These are phyloP conservation scores for Daktulosphaira vitifoliae DNA, from an alignment of 1,140 invertebrate genomes.

Conservation along the genomic window DNA sequence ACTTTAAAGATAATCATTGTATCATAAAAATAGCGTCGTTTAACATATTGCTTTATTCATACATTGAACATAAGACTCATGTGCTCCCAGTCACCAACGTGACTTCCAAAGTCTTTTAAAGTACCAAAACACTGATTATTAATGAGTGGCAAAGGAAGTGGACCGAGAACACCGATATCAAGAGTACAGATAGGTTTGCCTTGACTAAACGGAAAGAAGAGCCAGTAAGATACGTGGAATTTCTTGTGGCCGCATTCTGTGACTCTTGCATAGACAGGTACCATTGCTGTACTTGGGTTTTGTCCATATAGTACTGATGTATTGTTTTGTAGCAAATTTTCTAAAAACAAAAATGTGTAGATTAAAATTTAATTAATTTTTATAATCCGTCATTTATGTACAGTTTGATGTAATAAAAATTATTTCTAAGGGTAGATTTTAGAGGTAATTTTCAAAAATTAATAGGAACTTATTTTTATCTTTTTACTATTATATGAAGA, in stretches of 20 bases:
- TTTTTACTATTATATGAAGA: no score
- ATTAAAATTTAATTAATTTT: no score
- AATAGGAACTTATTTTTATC: neutral
- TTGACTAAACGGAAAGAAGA: slow-evolving; percentile 58
- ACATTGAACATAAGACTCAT: slow-evolving; percentile 54
- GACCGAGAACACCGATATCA: slow-evolving; percentile 46
- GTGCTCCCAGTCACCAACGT: slow-evolving; percentile 61
- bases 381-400: neutral
- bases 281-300: slow-evolving; percentile 47
- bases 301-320: slow-evolving; percentile 53
- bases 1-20: neutral
- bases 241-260: slow-evolving; percentile 43
- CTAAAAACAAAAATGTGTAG: slow-evolving; percentile 41
- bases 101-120: slow-evolving; percentile 51
- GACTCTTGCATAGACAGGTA: slow-evolving; percentile 54
- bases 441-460: neutral
- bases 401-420: neutral
- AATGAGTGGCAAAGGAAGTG: slow-evolving; percentile 50
- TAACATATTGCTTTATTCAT: no score
- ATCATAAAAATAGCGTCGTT: no score
- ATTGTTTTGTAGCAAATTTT: slow-evolving; percentile 47
- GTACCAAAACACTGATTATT: slow-evolving; percentile 51
- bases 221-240: slow-evolving; percentile 59
- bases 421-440: no score
- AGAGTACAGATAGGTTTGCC: slow-evolving; percentile 50